These are phyloP conservation scores for Polypedilum vanderplanki DNA, from an alignment of 1,140 invertebrate genomes.

Conservation along the genomic window DNA sequence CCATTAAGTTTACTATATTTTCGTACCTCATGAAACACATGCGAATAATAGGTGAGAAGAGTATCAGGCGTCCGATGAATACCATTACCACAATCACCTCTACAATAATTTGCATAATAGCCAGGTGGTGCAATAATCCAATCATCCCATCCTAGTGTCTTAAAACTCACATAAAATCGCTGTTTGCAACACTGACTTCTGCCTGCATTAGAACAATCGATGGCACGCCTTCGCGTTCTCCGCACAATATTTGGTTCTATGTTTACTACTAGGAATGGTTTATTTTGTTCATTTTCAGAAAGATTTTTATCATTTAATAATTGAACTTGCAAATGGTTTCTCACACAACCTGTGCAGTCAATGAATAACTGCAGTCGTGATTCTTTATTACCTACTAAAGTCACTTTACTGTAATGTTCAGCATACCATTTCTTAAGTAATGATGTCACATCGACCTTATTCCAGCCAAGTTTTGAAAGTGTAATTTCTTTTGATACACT, in stretches of 20 bases:
- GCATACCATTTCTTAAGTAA: conserved; percentile 68
- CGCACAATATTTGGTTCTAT: conserved; percentile 56
- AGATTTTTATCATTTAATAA: conserved; percentile 36
- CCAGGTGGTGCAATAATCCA: conserved; percentile 87
- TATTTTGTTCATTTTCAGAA: not conserved
- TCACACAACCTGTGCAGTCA: conserved; percentile 72
- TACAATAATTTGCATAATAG: conserved; percentile 92
- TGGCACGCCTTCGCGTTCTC: conserved; percentile 66
- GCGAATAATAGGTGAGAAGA: conserved; percentile 78
- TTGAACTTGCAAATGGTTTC: conserved; percentile 59
- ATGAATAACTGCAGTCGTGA: conserved; percentile 60
- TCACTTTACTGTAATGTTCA: conserved; percentile 46
- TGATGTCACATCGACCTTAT: conserved; percentile 74
- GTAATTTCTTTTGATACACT: conserved; percentile 63
- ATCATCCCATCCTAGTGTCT: conserved; percentile 86
- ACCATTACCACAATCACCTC: conserved; percentile 70
- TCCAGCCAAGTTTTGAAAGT: conserved; percentile 67
- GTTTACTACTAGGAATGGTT: conserved; percentile 77
- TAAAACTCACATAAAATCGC: conserved; percentile 84
- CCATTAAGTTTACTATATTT: conserved; percentile 65
- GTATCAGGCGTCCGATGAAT: conserved; percentile 70
- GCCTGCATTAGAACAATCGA: conserved; percentile 69
- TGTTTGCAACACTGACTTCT: conserved; percentile 84
- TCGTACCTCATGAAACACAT: conserved; percentile 81
- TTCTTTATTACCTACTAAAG: conserved; percentile 38